phyloP scores from a whole-genome alignment of 2,113 vertebrate genomes.

The Vulpes lagopus region DNA sequence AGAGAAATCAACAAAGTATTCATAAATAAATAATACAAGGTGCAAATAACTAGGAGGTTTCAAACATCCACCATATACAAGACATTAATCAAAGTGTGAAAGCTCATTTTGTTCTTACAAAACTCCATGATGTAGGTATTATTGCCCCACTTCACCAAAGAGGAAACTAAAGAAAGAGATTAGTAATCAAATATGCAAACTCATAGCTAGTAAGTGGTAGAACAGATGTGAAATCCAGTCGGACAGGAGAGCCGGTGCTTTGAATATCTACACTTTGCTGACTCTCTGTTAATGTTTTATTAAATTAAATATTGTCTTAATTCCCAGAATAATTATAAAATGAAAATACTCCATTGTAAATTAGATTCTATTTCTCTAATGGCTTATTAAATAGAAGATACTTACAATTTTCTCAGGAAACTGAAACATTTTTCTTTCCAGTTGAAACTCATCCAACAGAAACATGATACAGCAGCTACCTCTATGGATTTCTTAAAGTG shows the following conservation, averaged over 20 bases:
- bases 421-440: neutral
- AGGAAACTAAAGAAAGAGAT: neutral
- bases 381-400: neutral
- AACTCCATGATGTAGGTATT: neutral
- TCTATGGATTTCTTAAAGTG: constrained; percentile 40
- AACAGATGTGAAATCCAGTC: neutral
- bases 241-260: neutral
- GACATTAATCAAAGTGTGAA: neutral
- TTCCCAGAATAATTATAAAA: neutral
- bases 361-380: constrained; percentile 31
- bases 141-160: neutral
- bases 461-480: neutral
- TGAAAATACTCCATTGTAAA: neutral
- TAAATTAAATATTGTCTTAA: neutral
- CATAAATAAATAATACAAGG: neutral
- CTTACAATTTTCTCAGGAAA: constrained; percentile 5
- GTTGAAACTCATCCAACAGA: constrained; percentile 23
- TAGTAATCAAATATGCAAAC: neutral
- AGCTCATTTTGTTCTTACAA: neutral
- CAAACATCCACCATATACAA: neutral
- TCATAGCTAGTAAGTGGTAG: neutral
- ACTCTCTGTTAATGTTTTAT: neutral
- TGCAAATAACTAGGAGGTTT: neutral
- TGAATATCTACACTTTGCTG: neutral
- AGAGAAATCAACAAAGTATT: neutral